Conservation (phyloP, 2,113 vertebrate genomes). For the Delphinus delphis region DNA sequence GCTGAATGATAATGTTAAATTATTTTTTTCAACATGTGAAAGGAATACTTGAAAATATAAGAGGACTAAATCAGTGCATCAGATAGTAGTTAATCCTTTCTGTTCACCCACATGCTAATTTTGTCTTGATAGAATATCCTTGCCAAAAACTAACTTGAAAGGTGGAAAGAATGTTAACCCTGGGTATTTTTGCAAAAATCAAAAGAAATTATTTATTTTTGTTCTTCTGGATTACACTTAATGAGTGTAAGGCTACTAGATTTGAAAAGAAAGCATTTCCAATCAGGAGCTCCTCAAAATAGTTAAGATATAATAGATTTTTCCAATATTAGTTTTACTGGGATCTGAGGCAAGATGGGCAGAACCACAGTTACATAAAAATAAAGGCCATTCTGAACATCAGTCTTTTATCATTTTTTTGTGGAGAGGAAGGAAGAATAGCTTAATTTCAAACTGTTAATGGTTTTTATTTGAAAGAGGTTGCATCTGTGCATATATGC, state of each 20-base stretch:
- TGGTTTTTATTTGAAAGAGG: constrained; percentile 36
- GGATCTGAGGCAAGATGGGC: background rate
- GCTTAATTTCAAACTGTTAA: constrained; percentile 40
- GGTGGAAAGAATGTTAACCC: constrained; percentile 24
- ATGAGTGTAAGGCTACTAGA: background rate
- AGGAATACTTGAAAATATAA: constrained; percentile 65
- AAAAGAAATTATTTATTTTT: constrained; percentile 18
- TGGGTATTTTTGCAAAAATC: constrained; percentile 28
- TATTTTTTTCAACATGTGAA: background rate
- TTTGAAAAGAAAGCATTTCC: constrained; percentile 42
- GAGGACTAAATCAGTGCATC: constrained; percentile 15
- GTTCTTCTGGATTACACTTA: constrained; percentile 46
- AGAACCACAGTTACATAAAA: constrained; percentile 37
- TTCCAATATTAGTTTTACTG: background rate
- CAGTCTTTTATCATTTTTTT: constrained; percentile 40
- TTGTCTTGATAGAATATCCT: constrained; percentile 44
- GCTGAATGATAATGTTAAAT: constrained; percentile 60
- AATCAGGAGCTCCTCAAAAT: constrained; percentile 1
- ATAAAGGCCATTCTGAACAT: constrained; percentile 32
- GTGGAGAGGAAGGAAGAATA: background rate
- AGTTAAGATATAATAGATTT: background rate
- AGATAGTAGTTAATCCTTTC: background rate
- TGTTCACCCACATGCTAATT: constrained; percentile 24
- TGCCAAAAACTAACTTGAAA: constrained; percentile 51
- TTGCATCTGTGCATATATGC: background rate